Evolutionary conservation across 2,888 invertebrate genomes (phyloP), one percentile per base, ranked within the genome.

Genomic region (Euzophera pinguis): DNA sequence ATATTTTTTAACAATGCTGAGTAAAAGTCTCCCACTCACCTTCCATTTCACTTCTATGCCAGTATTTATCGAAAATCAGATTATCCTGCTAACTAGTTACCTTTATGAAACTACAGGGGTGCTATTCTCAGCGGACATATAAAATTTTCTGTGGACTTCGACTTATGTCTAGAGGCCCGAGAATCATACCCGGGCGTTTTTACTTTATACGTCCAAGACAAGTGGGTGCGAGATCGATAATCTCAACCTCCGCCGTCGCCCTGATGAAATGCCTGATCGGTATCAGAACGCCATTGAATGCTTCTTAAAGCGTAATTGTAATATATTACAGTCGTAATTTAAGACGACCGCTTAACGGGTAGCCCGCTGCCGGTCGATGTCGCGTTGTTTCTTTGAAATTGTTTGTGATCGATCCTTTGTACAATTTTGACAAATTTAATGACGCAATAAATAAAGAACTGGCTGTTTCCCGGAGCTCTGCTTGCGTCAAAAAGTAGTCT

Each of bases 221-320:
- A 39, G 16, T 16, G 39, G 39, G 39, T 39, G 39, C 39, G 39
- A 39, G 39, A 39, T 39, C 39, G 39, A 39, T 39, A 39, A 87
- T 88, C 85, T 81, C 75, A 75, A 71, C 71, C 73, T 60, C 65
- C 67, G 64, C 64, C 67, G 78, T 79, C 77, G 76, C 73, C 70
- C 77, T 81, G 84, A 85, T 87, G 87, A 84, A 84, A 84, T 77
- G 78, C 76, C 74, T 72, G 87, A 87, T 87, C 79, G 69, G 69
- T 84, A 87, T 85, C 86, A 69, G 62, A 59, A 65, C 70, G 66
- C 70, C 77, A 85, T 88, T 83, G 80, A 85, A 86, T 76, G 76
- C 75, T 73, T 74, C 74, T 70, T 69, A 64, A 66, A 77, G 69
- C 67, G 72, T 75, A 75, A 75, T 73, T 73, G 74, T 73, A 73